Percentiles rank a stretch among this genome's conserved stretches.
These are phyloP conservation scores for Oryctolagus cuniculus DNA, from an alignment of 2,113 vertebrate genomes.

Conservation along the genomic window mOryCun1.1 NC_091445.1:75359001-75359500, in stretches of 20 bases:
- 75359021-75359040: neutral
- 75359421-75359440: neutral
- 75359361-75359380: neutral
- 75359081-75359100: constrained; percentile 35
- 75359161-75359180: constrained; percentile 62
- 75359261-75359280: neutral
- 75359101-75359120: neutral
- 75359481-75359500: neutral
- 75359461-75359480: neutral
- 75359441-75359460: neutral
- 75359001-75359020: constrained; percentile 53
- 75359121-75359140: constrained; percentile 44
- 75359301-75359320: neutral
- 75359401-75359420: neutral
- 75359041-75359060: neutral
- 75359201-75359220: neutral
- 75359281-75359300: neutral
- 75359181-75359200: neutral
- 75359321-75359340: neutral
- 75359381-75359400: neutral
- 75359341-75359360: neutral
- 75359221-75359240: neutral
- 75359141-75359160: constrained; percentile 22
- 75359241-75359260: neutral
- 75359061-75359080: neutral